Evolutionary conservation across 2,113 vertebrate species (phyloP).

Genomic region (Climacteris rufus): DNA sequence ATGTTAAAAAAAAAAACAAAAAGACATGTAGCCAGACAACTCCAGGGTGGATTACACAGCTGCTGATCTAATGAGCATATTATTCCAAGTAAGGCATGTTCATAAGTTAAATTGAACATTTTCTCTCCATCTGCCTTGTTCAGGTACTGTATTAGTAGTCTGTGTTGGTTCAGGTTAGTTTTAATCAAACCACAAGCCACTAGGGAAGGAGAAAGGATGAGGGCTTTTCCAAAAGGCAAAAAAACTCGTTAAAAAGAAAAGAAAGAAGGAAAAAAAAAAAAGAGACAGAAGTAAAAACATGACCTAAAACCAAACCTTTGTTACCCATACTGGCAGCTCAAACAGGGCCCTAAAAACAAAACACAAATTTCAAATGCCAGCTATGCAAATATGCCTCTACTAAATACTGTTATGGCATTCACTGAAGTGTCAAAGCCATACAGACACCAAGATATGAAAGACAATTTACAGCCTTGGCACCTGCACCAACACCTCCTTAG

Average conservation of each 20-base stretch:
- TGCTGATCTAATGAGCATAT: background rate
- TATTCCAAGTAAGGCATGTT: background rate
- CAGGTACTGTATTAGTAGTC: background rate
- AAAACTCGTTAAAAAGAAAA: background rate
- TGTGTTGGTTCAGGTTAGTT: background rate
- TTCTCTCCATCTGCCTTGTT: background rate
- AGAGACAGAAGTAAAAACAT: background rate
- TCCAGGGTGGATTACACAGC: background rate
- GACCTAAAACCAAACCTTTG: background rate
- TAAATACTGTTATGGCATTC: background rate
- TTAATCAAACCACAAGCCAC: slow-evolving; percentile 9
- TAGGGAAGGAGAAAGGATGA: background rate
- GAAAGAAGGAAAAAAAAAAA: fast-evolving
- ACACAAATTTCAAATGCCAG: background rate
- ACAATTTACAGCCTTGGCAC: background rate
- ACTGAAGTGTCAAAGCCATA: background rate
- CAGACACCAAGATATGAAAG: background rate
- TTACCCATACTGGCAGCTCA: background rate
- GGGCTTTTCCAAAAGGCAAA: background rate
- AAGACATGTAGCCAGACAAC: background rate
- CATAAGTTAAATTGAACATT: background rate
- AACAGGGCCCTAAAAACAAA: background rate
- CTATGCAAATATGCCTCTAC: background rate
- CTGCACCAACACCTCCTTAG: background rate
- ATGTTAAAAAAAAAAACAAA: background rate